A percentile compares a stretch with the other conserved stretches of the same genome.
Conservation (phyloP, 1,140 invertebrate species). For the Vanessa tameamea region DNA sequence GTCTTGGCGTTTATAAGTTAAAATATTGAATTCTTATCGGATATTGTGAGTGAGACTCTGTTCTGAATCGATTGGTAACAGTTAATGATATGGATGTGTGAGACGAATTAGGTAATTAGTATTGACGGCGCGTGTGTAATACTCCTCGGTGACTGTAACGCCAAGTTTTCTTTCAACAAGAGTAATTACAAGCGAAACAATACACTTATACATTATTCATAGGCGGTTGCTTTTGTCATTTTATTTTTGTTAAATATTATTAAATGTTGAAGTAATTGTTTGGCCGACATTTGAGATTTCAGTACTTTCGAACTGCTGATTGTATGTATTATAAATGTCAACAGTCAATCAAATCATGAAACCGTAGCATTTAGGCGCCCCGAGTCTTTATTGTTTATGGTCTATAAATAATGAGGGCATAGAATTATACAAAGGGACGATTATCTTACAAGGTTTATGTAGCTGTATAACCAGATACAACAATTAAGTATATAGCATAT, state of each 20-base stretch:
- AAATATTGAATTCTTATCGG: constrained; percentile 2
- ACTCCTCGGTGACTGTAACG: constrained; percentile 38
- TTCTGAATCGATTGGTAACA: constrained; percentile 50
- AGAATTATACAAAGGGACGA: background rate
- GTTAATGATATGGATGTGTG: constrained; percentile 45
- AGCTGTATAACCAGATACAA: background rate
- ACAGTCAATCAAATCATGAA: constrained; percentile 44
- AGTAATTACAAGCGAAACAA: background rate
- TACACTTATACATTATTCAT: background rate
- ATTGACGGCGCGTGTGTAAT: constrained; percentile 49
- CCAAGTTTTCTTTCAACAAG: background rate
- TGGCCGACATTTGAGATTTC: background rate
- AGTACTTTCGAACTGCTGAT: background rate
- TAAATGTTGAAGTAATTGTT: background rate
- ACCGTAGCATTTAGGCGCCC: constrained; percentile 12
- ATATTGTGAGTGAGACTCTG: constrained; percentile 8
- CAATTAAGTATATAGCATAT: no score
- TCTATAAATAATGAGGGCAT: constrained; percentile 2
- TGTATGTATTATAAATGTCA: constrained; percentile 29
- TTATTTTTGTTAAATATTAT: background rate
- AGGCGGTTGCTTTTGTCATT: background rate
- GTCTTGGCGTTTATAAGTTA: background rate
- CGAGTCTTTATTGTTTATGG: constrained; percentile 9
- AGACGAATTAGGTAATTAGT: constrained; percentile 57
- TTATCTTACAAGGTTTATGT: background rate